Evolutionary conservation across 1,140 invertebrate genomes (phyloP), one percentile per base, ranked within the genome.

Genomic region (Metopolophium dirhodum): DNA sequence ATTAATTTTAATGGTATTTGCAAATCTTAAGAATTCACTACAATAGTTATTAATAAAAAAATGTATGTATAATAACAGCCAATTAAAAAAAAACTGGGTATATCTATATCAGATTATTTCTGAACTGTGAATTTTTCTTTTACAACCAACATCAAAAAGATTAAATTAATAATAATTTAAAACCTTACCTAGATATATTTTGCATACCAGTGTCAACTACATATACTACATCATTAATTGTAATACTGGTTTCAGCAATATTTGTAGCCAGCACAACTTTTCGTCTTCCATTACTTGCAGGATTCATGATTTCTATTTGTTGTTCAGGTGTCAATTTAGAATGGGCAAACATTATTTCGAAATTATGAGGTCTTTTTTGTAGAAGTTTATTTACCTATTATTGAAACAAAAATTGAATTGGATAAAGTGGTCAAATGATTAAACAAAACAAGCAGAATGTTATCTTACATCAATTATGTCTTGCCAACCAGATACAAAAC

Each of bases 211-310:
- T 93, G 95, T 99, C 97, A 68, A 99, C 96, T 0, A 99, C 98
- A 95, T 97, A 98, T 0, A 98, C 97, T 54, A 98, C 97, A 95
- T 98, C 98, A 95, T 98, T 97, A 94, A 99, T 98, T 47, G 98
- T 99, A 94, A 99, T 98, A 86, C 97, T 97, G 0, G 97, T 98
- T 95, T 98, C 97, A 14, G 97, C 97, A 94, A 98, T 98, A 93
- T 97, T 97, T 1, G 97, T 98, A 0, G 97, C 96, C 91, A 98
- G 95, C 47, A 98, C 97, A 83, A 98, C 97, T 94, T 94, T 94
- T 61, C 94, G 90, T 86, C 83, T 93, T 49, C 93, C 94, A 26
- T 68, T 22, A 22, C 86, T 92, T 49, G 92, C 91, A n/a, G 83
- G 61, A n/a, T 93, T 35, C 88, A 94, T 94, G n/a, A 94, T 94